Conservation (phyloP, 1,140 invertebrate species). For the Phocides pigmalion region DNA sequence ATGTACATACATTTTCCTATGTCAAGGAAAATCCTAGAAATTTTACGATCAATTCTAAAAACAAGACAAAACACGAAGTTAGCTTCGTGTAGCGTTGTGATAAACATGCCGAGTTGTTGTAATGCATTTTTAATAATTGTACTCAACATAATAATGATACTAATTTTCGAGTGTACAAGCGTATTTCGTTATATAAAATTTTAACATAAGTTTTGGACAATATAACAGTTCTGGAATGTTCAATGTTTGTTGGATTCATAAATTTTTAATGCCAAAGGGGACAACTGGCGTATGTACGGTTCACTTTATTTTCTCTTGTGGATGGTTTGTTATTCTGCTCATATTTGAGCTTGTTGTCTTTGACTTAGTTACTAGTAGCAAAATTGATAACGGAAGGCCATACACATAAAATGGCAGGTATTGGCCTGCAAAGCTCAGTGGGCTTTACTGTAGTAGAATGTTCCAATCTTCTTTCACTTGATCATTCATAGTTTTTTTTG, state of each 20-base stretch:
- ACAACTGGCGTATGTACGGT: not conserved
- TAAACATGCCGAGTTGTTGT: no score
- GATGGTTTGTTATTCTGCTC: not conserved
- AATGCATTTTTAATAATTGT: no score
- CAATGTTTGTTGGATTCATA: not conserved
- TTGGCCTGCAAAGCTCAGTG: no score
- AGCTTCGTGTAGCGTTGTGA: no score
- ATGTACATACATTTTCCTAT: no score
- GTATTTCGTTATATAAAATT: no score
- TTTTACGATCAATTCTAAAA: no score
- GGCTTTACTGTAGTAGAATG: not conserved
- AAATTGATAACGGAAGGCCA: not conserved
- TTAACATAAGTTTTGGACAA: not conserved
- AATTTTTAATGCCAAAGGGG: not conserved
- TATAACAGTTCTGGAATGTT: not conserved
- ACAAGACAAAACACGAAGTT: no score
- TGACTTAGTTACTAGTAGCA: not conserved
- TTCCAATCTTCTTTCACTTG: not conserved
- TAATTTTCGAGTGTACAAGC: no score
- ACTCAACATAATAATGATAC: no score
- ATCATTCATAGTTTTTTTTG: slow-evolving; percentile 23
- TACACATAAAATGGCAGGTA: no score
- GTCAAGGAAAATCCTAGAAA: no score
- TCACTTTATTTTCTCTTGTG: not conserved
- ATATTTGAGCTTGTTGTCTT: not conserved